Evolutionary conservation across 2,797 vertebrate species (phyloP), one percentile per base, ranked within the genome.

Genomic region (Halcyon chelicuti): DNA sequence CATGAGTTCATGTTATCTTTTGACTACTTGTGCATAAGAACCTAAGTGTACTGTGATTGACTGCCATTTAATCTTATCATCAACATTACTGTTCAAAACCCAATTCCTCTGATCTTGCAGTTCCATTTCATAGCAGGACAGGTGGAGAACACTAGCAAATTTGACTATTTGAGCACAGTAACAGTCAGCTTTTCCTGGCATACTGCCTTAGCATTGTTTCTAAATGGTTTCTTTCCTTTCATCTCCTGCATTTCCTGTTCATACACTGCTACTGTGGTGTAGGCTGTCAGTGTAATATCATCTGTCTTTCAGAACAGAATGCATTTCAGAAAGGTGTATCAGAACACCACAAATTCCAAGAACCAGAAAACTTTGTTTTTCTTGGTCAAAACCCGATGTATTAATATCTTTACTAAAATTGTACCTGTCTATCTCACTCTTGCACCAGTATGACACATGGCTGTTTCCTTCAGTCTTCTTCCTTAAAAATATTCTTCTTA

Each of bases 301-400:
- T 72, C 14, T 20, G 1, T 33, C 46, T 91, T 87, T 52, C 51
- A 75, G 39, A 81, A 71, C 3, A 52, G 25, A 49, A 66, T 18
- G 3, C 3, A 5, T 54, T 44, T 82, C 31, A 81, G 22, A 94
- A 57, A 72, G 2, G 6, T 54, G 4, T 44, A 37, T 65, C 40
- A 52, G 54, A 92, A 44, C 9, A 73, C 3, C 10, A 71, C 7
- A 79, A 16, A 84, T 72, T 57, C 15, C 19, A 81, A 72, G 47
- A 65, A 2, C 3, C 31, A 74, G 12, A 20, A 1, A 26, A 40
- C 47, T 74, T 29, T 40, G 4, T 14, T 70, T 51, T 49, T 55
- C 26, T 71, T 47, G 3, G 4, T 29, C 20, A 6, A 57, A 81
- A 61, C 1, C 12, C 0, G 0, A 26, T 76, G 11, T 14, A 44